Conservation (phyloP, 2,113 vertebrate genomes). For the Emydocephalus ijimae region DNA sequence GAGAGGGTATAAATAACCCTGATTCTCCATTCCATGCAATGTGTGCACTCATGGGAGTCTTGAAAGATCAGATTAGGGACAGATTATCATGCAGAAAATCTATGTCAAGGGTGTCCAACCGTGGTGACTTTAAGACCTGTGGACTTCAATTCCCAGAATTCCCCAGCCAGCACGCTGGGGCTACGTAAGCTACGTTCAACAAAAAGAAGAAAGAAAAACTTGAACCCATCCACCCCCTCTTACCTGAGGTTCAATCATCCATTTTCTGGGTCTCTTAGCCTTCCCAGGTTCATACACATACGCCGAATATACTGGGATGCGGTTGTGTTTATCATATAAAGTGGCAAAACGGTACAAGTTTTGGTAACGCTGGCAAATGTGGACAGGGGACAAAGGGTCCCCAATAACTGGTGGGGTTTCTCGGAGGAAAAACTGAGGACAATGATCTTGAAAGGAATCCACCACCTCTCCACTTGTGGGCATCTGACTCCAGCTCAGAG, state of each 20-base stretch:
- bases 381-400: neutral
- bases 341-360: constrained; percentile 46
- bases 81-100: no score
- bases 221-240: neutral
- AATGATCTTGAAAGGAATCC: neutral
- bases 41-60: no score
- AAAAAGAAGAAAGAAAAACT: neutral
- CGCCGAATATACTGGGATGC: constrained; percentile 51
- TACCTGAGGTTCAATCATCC: constrained; percentile 52
- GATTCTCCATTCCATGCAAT: no score
- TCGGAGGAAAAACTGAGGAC: constrained; percentile 42
- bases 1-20: no score
- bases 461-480: constrained; percentile 15
- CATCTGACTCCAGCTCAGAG: neutral
- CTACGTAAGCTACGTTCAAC: neutral
- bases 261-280: fast-evolving
- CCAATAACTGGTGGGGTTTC: neutral
- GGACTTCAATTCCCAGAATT: no score
- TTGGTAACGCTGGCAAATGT: constrained; percentile 46
- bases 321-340: constrained; percentile 13
- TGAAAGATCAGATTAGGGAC: no score
- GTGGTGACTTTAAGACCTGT: no score
- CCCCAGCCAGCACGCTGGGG: no score
- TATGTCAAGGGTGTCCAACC: no score
- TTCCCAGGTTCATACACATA: constrained; percentile 22